Evolutionary conservation across 2,113 vertebrate species (phyloP), one percentile per base, ranked within the genome.

Genomic region (Cyanistes caeruleus): DNA sequence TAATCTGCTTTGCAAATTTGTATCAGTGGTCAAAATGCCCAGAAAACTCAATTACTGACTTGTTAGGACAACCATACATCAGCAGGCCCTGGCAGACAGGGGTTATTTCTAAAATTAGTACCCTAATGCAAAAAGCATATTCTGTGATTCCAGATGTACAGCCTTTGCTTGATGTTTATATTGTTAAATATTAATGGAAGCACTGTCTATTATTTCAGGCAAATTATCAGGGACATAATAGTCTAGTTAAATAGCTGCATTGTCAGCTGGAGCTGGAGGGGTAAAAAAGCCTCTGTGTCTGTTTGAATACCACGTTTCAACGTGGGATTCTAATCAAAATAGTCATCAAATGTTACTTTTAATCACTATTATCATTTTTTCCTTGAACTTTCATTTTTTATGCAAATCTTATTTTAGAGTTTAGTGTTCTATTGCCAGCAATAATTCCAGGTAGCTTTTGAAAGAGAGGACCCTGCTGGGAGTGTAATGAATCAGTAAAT

Each of bases 401-500:
- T 93, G 79, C 68, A 95, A 92, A 97, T 91, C 83, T 96, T 51
- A 81, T 80, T 96, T 97, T 85, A 78, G 77, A 51, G 73, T 87
- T 97, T 80, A 60, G 75, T 75, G 62, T 89, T 92, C 78, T 93
- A 43, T 74, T 84, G 89, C 84, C 80, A 89, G 82, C 33, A 78
- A 67, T 94, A 95, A 97, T 97, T 96, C 93, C 96, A 97, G 95
- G 98, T 96, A 96, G 95, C 79, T 96, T 97, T 96, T 43, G 77
- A 95, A 97, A 96, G 87, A 97, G 96, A 93, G 88, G 81, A 67
- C 73, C 95, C 97, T 46, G 72, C 90, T 86, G 95, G 89, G 97
- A 96, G 69, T 87, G 95, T 97, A 97, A 98, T 96, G 97, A 98
- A 98, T 98, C 97, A 97, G 97, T 93, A 94, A 97, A 94, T 73